These are phyloP conservation scores for Chromoteleia sp. DNA, from an alignment of 2,888 invertebrate genomes.

Conservation along the genomic window DNA sequence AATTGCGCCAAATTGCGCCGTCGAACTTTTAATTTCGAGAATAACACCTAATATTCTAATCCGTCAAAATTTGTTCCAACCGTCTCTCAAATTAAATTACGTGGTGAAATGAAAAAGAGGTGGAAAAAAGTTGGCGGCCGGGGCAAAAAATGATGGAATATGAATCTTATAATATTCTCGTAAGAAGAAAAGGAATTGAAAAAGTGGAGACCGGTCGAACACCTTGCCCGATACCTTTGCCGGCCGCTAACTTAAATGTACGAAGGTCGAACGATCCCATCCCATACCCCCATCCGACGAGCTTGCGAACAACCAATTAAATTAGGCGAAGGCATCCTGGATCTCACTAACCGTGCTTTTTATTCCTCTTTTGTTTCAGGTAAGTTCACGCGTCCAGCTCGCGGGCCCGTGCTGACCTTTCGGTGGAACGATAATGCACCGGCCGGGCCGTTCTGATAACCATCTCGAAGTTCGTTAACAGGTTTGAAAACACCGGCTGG, in stretches of 20 bases:
- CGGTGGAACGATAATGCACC: slow-evolving; percentile 76
- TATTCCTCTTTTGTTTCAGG: slow-evolving; percentile 79
- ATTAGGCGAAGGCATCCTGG: slow-evolving; percentile 73
- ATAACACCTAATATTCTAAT: slow-evolving; percentile 36
- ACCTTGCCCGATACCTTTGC: slow-evolving; percentile 51
- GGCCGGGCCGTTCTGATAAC: slow-evolving; percentile 73
- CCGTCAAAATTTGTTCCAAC: slow-evolving; percentile 33
- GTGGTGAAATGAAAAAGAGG: slow-evolving; percentile 4
- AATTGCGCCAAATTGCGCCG: slow-evolving; percentile 40
- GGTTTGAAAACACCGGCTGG: slow-evolving; percentile 73
- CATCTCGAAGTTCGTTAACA: slow-evolving; percentile 79
- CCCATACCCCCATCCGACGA: slow-evolving; percentile 61
- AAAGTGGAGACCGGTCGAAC: slow-evolving; percentile 47
- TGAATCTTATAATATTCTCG: slow-evolving; percentile 43
- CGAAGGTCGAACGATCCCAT: slow-evolving; percentile 62
- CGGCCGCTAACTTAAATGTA: slow-evolving; percentile 40
- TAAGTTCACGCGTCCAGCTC: slow-evolving; percentile 76
- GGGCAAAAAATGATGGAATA: slow-evolving; percentile 32
- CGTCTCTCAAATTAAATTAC: slow-evolving; percentile 54
- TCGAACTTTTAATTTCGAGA: slow-evolving; percentile 27
- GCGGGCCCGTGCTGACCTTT: slow-evolving; percentile 74
- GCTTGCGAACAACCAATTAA: slow-evolving; percentile 79
- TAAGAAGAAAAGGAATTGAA: slow-evolving; percentile 38
- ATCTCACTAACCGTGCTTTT: slow-evolving; percentile 71
- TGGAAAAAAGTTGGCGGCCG: not conserved